phyloP scores from a whole-genome alignment of 23 tunicate genomes.

The Corella eumyota region DNA sequence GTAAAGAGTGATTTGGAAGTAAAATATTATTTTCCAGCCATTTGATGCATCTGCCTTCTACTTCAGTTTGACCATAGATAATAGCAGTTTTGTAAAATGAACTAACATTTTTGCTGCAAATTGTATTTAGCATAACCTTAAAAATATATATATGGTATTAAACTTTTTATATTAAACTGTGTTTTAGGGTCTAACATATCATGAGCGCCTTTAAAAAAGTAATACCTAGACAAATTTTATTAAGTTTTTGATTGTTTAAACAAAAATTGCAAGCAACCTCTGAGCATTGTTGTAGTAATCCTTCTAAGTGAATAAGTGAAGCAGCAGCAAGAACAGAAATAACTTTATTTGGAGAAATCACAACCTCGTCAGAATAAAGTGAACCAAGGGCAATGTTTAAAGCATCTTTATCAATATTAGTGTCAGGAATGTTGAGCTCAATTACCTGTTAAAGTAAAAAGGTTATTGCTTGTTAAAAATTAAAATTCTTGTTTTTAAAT shows the following conservation, averaged over 20 bases:
- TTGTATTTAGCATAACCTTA: constrained; percentile 60
- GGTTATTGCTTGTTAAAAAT: background rate
- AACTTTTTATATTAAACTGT: background rate
- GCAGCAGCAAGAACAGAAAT: constrained; percentile 96
- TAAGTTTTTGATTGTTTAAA: too few species aligned
- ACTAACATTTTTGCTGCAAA: constrained; percentile 52
- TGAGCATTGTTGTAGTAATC: constrained; percentile 87
- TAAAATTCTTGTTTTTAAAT: constrained; percentile 2
- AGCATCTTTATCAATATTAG: constrained; percentile 49
- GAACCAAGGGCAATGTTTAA: constrained; percentile 73
- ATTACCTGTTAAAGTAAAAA: constrained; percentile 16
- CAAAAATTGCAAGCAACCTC: too few species aligned
- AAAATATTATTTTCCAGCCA: constrained; percentile 95
- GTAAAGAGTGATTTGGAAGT: constrained; percentile 18
- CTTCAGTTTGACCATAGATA: constrained; percentile 69
- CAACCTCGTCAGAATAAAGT: constrained; percentile 76
- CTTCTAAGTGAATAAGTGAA: constrained; percentile 80
- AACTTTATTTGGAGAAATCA: constrained; percentile 42
- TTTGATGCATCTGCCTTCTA: constrained; percentile 46
- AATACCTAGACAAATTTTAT: too few species aligned
- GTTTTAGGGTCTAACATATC: background rate
- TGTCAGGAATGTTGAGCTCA: constrained; percentile 84
- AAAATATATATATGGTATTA: too few species aligned
- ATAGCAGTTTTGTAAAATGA: constrained; percentile 51
- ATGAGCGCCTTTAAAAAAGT: background rate